phyloP scores from a whole-genome alignment of 2,113 vertebrate genomes.

The Eubucco bourcierii region DNA sequence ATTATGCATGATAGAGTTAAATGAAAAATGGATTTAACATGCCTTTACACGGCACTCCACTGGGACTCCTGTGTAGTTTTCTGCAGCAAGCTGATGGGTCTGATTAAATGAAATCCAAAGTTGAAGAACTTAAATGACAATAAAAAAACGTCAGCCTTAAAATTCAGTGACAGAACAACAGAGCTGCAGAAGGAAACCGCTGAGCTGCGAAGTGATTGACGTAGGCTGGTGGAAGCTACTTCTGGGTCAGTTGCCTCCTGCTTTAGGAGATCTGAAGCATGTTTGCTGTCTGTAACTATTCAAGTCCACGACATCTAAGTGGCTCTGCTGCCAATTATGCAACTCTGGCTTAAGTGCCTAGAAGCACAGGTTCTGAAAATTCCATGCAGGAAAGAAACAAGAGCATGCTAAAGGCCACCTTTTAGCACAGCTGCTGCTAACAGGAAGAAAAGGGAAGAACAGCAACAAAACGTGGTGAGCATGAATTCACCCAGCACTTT shows the following conservation, averaged over 20 bases:
- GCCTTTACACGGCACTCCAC: not conserved
- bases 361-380: not conserved
- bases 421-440: not conserved
- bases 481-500: not conserved
- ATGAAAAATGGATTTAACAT: not conserved
- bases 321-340: not conserved
- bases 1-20: not conserved
- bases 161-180: not conserved
- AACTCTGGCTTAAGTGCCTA: not conserved
- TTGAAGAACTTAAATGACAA: not conserved
- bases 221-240: not conserved
- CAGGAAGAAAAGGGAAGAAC: accelerated
- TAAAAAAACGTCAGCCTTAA: not conserved
- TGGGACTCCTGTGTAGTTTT: not conserved
- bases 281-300: not conserved
- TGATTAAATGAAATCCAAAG: not conserved
- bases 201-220: not conserved
- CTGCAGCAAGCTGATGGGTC: not conserved
- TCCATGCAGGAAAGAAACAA: not conserved
- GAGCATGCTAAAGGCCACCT: not conserved
- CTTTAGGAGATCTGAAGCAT: not conserved
- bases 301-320: accelerated
- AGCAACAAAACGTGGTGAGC: not conserved
- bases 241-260: not conserved
- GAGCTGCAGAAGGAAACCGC: not conserved